Evolutionary conservation across 30 jellyfish, hydroid and myxozoan genomes (phyloP), one percentile per base, ranked within the genome.

Genomic region (Hydractinia symbiolongicarpus): DNA sequence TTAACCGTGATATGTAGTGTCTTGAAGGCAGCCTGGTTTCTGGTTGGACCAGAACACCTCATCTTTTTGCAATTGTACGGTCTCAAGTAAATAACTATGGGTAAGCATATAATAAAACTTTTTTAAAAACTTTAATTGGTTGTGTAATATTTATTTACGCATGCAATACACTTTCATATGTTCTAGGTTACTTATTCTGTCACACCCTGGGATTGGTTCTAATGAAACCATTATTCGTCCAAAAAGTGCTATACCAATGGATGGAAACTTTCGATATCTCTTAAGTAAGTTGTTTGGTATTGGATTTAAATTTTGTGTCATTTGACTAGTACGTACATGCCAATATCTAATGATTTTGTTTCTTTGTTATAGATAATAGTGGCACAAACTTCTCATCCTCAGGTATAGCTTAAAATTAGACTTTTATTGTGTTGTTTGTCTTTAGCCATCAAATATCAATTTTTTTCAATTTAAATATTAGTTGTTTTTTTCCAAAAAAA

Each of bases 181-280:
- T 9, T 78, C 44, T 57, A 79, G 87, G 20, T 51, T 79, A 4
- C 70, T 79, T 66, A 79, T 79, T 20, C 15, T 79, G 7, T 53
- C 87, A 16, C 81, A 79, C 50, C 87, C 87, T 79, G 87, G 87
- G 7, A 79, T 79, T 79, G 87, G 87, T 9, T 79, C 87, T 5
- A 61, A 62, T 9, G 87, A 79, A 61, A 53, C 61, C n/a, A 61
- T 50, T 15, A 51, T 61, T 44, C 83, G 85, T 54, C 49, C 87
- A 20, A 79, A 61, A 61, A n/a, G 67, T 79, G 87, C 81, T 21
- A 19, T 79, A n/a, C 70, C 87, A 14, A 5, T 79, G 9, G 87
- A 79, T 79, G 61, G 53, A 79, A 61, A 55, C 51, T 79, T 79
- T 10, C 8, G 50, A 4, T 67, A 13, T 7, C 55, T 61, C 40